These are phyloP conservation scores for Drosophila hydei DNA, from an alignment of 1,140 invertebrate genomes.

Conservation along the genomic window DNA sequence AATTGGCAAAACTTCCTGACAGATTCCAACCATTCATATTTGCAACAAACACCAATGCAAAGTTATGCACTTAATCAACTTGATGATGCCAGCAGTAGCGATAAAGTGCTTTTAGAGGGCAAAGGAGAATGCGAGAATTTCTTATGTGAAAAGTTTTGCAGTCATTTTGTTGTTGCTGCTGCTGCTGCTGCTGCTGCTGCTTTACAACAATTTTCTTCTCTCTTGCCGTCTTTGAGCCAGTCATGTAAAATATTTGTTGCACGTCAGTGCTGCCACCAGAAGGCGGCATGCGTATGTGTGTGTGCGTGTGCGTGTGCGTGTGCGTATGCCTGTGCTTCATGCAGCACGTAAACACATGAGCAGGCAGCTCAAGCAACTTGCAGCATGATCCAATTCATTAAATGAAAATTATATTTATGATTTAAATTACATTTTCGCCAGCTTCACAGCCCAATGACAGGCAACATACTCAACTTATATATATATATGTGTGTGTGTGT, in stretches of 20 bases:
- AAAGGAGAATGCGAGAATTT: conserved; percentile 41
- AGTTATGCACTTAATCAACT: conserved; percentile 69
- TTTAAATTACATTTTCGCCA: conserved; percentile 72
- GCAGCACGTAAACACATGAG: conserved; percentile 13
- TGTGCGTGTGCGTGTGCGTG: background rate
- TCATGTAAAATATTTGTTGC: conserved; percentile 65
- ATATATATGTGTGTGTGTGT: background rate
- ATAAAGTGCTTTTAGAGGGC: background rate
- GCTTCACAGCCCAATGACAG: conserved; percentile 29
- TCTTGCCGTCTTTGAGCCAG: conserved; percentile 63
- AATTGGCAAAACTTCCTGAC: background rate
- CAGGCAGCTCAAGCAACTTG: conserved; percentile 26
- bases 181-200: conserved; percentile 11
- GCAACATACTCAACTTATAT: conserved; percentile 7
- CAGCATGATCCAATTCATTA: conserved; percentile 76
- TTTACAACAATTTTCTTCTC: conserved; percentile 62
- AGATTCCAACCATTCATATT: conserved; percentile 11
- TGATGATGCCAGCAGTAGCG: conserved; percentile 47
- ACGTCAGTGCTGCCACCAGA: conserved; percentile 30
- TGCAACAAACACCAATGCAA: conserved; percentile 28
- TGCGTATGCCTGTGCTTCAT: conserved; percentile 21
- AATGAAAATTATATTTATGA: conserved; percentile 79
- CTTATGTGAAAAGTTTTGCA: conserved; percentile 62
- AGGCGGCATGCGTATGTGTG: background rate
- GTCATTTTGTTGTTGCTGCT: background rate